Evolutionary conservation across 1,140 invertebrate genomes (phyloP).

Genomic region (Zaprionus kolodkinae): DNA sequence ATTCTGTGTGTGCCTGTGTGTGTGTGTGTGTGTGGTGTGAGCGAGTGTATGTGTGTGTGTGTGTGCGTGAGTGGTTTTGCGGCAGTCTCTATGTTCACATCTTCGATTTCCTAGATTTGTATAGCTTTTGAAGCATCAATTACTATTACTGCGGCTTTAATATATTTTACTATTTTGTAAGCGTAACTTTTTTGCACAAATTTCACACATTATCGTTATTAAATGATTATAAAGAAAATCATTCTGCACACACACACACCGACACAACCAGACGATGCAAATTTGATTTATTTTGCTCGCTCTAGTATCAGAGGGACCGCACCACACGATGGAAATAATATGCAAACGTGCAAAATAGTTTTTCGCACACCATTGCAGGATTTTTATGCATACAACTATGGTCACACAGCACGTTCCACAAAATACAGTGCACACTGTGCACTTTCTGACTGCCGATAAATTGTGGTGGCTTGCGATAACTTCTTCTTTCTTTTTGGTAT

Average conservation of each 20-base stretch:
- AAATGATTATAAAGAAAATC: slow-evolving; percentile 21
- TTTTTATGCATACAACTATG: not conserved
- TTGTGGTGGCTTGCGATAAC: slow-evolving; percentile 18
- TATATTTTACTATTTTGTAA: not conserved
- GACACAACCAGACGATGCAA: slow-evolving; percentile 24
- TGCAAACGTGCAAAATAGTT: not conserved
- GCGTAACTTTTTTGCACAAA: not conserved
- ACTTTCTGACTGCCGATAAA: not conserved
- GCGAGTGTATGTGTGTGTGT: slow-evolving; percentile 7
- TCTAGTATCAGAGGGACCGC: slow-evolving; percentile 24
- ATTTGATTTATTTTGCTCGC: slow-evolving; percentile 54
- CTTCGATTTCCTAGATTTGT: slow-evolving; percentile 31
- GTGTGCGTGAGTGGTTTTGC: slow-evolving; percentile 5
- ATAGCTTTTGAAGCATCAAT: not conserved
- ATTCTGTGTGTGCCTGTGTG: slow-evolving; percentile 37
- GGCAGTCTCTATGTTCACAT: slow-evolving; percentile 48
- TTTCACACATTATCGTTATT: slow-evolving; percentile 39
- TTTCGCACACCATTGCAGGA: not conserved
- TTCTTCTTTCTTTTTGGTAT: not conserved
- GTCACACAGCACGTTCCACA: slow-evolving; percentile 14
- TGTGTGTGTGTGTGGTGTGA: slow-evolving; percentile 6
- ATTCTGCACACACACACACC: slow-evolving; percentile 41
- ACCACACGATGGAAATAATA: slow-evolving; percentile 1
- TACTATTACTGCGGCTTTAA: slow-evolving; percentile 6
- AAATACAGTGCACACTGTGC: not conserved